Conservation (phyloP, 2,113 vertebrate genomes). For the Thryonomys swinderianus region DNA sequence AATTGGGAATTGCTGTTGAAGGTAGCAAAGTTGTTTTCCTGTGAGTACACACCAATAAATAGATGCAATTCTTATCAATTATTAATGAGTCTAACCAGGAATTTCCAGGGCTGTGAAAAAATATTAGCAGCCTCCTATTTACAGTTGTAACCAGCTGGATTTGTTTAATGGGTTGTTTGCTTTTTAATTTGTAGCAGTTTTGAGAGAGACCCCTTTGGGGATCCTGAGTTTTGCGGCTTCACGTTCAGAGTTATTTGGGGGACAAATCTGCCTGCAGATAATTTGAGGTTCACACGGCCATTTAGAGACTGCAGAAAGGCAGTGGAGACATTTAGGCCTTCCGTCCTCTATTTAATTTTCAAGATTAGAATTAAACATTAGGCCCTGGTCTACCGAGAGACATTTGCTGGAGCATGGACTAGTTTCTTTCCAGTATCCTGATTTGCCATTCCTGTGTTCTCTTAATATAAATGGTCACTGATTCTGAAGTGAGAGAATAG, state of each 20-base stretch:
- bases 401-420: conserved; percentile 64
- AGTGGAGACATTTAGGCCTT: conserved; percentile 64
- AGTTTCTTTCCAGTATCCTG: conserved; percentile 73
- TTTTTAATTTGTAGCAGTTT: conserved; percentile 81
- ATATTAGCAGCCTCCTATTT: conserved; percentile 81
- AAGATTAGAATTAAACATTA: conserved; percentile 80
- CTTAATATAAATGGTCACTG: conserved; percentile 69
- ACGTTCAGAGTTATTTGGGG: conserved; percentile 46
- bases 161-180: conserved; percentile 65
- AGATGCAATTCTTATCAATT: conserved; percentile 80
- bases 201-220: conserved; percentile 70
- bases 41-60: conserved; percentile 68
- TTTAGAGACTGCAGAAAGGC: conserved; percentile 65
- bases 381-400: conserved; percentile 74
- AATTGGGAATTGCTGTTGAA: conserved; percentile 75
- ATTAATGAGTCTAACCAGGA: conserved; percentile 75
- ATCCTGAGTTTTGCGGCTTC: background rate
- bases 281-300: conserved; percentile 55
- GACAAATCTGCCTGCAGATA: conserved; percentile 51
- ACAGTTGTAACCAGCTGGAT: conserved; percentile 76
- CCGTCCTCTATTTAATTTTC: conserved; percentile 78
- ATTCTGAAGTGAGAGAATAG: conserved; percentile 68
- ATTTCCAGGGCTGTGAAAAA: conserved; percentile 78
- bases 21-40: conserved; percentile 62
- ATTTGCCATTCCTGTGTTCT: conserved; percentile 60